Conservation (phyloP, 2,113 vertebrate genomes). For the Narcine bancroftii region DNA sequence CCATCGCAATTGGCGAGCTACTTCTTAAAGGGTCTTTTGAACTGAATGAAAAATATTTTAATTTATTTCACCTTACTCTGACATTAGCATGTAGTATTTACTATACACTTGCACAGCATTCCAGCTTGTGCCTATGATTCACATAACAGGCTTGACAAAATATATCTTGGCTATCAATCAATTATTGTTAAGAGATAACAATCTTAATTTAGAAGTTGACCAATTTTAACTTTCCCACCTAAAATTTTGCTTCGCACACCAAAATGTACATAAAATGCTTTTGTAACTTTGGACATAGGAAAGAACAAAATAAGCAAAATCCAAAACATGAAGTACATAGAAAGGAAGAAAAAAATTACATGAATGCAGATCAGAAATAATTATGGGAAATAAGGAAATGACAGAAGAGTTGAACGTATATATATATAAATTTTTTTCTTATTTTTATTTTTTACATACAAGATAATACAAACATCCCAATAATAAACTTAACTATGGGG, state of each 20-base stretch:
- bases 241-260: neutral
- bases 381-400: too few species aligned
- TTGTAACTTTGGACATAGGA: too few species aligned
- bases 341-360: too few species aligned
- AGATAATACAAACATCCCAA: too few species aligned
- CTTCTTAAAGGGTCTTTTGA: constrained; percentile 83
- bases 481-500: too few species aligned
- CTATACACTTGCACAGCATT: neutral
- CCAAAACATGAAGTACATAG: too few species aligned
- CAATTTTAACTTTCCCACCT: neutral
- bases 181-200: neutral
- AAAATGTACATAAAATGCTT: too few species aligned
- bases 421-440: too few species aligned
- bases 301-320: too few species aligned
- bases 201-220: neutral
- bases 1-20: constrained; percentile 95
- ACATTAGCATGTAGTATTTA: neutral
- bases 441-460: too few species aligned
- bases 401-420: too few species aligned
- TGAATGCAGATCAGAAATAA: too few species aligned
- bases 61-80: neutral
- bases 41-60: constrained; percentile 57
- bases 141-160: neutral
- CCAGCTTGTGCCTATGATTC: neutral
- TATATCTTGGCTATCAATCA: neutral